Conservation (phyloP, 2,888 invertebrate species). For the Dynastes tityus region DNA sequence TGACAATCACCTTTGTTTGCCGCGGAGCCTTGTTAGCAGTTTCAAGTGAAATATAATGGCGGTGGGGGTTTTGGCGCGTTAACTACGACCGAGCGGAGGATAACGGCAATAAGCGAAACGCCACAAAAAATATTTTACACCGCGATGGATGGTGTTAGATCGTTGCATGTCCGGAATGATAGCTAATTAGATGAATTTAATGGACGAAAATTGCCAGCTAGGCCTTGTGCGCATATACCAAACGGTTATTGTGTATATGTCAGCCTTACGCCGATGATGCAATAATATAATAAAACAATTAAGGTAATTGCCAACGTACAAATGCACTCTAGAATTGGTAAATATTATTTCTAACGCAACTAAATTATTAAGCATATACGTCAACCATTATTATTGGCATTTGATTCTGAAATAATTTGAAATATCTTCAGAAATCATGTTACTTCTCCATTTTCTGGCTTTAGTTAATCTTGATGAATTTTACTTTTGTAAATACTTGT, state of each 20-base stretch:
- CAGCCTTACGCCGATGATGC: slow-evolving; percentile 10
- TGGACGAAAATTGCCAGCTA: slow-evolving; percentile 32
- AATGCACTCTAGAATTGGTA: background rate
- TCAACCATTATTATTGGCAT: too few relatives aligned
- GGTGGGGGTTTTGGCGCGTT: slow-evolving; percentile 5
- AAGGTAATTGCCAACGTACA: background rate
- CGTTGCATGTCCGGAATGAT: slow-evolving; percentile 21
- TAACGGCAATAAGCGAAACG: slow-evolving; percentile 5
- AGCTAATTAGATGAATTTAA: slow-evolving; percentile 37
- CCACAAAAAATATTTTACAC: background rate
- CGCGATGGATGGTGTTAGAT: slow-evolving; percentile 8
- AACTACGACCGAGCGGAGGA: background rate
- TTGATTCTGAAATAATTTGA: too few relatives aligned
- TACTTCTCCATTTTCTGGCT: too few relatives aligned
- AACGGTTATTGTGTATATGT: slow-evolving; percentile 30
- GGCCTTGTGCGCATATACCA: slow-evolving; percentile 26
- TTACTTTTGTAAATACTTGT: too few relatives aligned
- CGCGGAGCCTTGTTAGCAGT: background rate
- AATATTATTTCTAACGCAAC: background rate
- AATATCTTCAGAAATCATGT: too few relatives aligned
- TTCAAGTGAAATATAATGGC: background rate
- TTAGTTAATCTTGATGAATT: too few relatives aligned
- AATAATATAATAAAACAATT: slow-evolving; percentile 33
- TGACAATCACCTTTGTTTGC: slow-evolving; percentile 45
- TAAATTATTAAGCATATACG: too few relatives aligned